Percentiles rank a stretch among this genome's conserved stretches.
Conservation (phyloP, 2,113 vertebrate species). For the Amia ocellicauda region DNA sequence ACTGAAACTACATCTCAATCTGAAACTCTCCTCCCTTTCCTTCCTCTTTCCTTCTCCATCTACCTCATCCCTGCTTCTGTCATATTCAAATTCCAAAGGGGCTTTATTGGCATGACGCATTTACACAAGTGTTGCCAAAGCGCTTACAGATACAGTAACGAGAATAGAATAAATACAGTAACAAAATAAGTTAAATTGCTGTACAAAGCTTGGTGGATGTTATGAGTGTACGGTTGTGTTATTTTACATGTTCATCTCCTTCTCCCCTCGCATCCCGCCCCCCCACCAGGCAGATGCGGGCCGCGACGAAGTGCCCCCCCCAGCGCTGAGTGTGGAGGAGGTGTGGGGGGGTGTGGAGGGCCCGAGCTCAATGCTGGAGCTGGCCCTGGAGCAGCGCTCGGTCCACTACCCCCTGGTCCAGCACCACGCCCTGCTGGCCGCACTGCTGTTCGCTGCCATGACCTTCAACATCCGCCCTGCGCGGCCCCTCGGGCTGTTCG, state of each 20-base stretch:
- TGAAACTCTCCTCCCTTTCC: conserved; percentile 1
- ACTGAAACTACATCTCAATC: too few relatives aligned
- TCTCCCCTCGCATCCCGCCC: neutral
- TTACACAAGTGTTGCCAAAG: too few relatives aligned
- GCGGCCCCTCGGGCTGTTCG: conserved; percentile 88
- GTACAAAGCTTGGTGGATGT: too few relatives aligned
- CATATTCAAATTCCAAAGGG: too few relatives aligned
- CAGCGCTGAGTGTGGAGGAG: conserved; percentile 80
- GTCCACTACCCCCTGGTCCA: conserved; percentile 90
- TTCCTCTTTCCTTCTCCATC: conserved; percentile 26
- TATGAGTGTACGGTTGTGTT: neutral
- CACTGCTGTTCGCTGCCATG: conserved; percentile 74
- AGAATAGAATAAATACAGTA: too few relatives aligned
- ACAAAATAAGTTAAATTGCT: too few relatives aligned
- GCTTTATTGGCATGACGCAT: too few relatives aligned
- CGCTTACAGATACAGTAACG: too few relatives aligned
- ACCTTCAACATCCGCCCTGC: conserved; percentile 74
- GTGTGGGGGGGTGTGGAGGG: conserved; percentile 80
- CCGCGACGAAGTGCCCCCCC: conserved; percentile 75
- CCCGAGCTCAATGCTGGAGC: conserved; percentile 81
- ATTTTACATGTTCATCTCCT: neutral
- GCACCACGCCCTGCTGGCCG: conserved; percentile 85
- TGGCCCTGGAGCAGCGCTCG: conserved; percentile 87
- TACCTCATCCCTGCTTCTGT: conserved; percentile 1
- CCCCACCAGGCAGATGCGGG: conserved; percentile 74